Evolutionary conservation across 2,888 invertebrate species (phyloP).

Genomic region (Notodonta dromedarius): DNA sequence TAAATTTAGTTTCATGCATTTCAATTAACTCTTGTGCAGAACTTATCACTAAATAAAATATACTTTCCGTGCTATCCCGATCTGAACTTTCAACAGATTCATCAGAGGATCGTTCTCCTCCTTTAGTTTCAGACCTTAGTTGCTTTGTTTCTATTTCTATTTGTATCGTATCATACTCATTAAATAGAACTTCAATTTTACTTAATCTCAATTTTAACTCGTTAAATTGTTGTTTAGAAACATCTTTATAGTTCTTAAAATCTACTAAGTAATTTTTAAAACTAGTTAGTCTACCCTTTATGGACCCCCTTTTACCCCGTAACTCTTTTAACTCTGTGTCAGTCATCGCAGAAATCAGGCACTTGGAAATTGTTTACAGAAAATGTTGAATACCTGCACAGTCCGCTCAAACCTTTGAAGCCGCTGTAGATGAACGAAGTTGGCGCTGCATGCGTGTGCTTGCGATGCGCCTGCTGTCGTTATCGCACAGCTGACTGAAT

Average conservation of each 20-base stretch:
- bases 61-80: neutral
- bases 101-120: neutral
- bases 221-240: conserved; percentile 4
- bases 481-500: neutral
- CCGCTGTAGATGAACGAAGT: neutral
- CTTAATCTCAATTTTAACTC: conserved; percentile 6
- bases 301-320: conserved; percentile 1
- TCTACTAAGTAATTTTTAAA: conserved; percentile 1
- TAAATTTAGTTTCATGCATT: neutral
- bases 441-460: neutral
- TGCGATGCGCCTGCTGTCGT: neutral
- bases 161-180: conserved; percentile 8
- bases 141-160: neutral
- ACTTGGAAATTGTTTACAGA: neutral
- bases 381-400: neutral
- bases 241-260: neutral
- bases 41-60: conserved; percentile 8
- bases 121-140: neutral
- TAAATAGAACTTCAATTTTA: neutral
- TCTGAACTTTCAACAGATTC: neutral
- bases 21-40: conserved; percentile 7
- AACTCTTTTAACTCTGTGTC: conserved; percentile 4
- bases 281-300: conserved; percentile 3
- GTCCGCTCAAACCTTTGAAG: neutral
- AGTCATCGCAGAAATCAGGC: neutral